Evolutionary conservation across 2,113 vertebrate genomes (phyloP), one percentile per base, ranked within the genome.

Genomic region (Axis porcinus): DNA sequence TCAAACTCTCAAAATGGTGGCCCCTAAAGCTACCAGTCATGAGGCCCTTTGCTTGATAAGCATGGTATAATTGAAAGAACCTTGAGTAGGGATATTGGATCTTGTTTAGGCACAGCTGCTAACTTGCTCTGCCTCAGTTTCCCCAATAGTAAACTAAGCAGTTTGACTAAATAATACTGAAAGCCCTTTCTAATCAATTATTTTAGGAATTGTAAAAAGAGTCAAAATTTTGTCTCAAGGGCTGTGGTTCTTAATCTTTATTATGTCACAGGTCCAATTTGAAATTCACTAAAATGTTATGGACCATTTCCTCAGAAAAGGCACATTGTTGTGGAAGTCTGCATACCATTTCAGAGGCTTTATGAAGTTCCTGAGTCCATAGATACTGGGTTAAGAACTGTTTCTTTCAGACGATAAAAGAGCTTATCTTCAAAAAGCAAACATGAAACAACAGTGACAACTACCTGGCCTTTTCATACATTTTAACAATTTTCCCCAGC

Each of bases 271-370:
- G 36, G 54, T 58, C 57, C 74, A 98, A 97, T 57, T 43, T 88
- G 91, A 95, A 97, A 98, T 86, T 92, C 81, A 97, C 79, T 79
- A 92, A 60, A 89, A 94, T 86, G 40, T 88, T 87, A 89, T 78
- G 55, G 81, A 91, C 33, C 57, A 90, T 90, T 74, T 96, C 67
- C 58, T 50, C 52, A 90, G 90, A 95, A 96, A 96, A 95, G 23
- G 64, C 74, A 92, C 62, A 67, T 27, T 88, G 50, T 81, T 50
- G 16, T 89, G n/a, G 70, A 87, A 84, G 79, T 78, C 50, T 79
- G 3, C n/a, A 95, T 76, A 93, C 28, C 30, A 90, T 82, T 90
- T 95, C 33, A 60, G 74, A 92, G 58, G 50, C 58, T 94, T 88
- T 52, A 62, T 52, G 23, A 52, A 95, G 60, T 96, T 96, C 82